Conservation (phyloP, 2,113 vertebrate genomes). For the Argyrosomus japonicus region DNA sequence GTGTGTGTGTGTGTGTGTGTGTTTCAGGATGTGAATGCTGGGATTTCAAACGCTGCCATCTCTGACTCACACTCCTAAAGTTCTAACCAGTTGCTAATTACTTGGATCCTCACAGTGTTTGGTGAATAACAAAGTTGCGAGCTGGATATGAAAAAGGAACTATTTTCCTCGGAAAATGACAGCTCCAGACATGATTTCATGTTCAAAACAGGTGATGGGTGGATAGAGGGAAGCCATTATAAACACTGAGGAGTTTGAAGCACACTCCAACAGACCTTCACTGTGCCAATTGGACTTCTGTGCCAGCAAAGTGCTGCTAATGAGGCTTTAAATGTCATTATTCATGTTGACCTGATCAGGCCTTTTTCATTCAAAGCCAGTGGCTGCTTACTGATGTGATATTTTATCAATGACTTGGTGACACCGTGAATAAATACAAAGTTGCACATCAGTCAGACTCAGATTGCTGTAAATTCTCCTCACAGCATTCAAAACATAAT, state of each 20-base stretch:
- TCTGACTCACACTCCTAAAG: slow-evolving; percentile 60
- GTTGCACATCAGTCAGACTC: neutral
- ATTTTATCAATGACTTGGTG: neutral
- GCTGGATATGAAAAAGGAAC: slow-evolving; percentile 42
- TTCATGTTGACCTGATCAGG: slow-evolving; percentile 18
- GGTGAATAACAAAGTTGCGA: slow-evolving; percentile 39
- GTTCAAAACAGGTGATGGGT: slow-evolving; percentile 53
- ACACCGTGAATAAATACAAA: neutral
- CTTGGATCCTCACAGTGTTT: slow-evolving; percentile 46
- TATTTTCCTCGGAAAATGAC: slow-evolving; percentile 34
- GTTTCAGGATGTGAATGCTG: slow-evolving; percentile 11
- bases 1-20: slow-evolving; percentile 26
- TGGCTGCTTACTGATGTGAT: neutral
- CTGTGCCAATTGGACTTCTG: slow-evolving; percentile 17
- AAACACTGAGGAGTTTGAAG: slow-evolving; percentile 30
- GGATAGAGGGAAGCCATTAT: slow-evolving; percentile 34
- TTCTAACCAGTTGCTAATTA: slow-evolving; percentile 50
- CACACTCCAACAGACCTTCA: neutral
- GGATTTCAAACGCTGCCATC: slow-evolving; percentile 31
- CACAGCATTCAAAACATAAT: slow-evolving; percentile 1
- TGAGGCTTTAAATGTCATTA: slow-evolving; percentile 20
- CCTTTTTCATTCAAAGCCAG: neutral
- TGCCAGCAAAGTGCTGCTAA: neutral
- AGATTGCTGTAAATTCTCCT: neutral
- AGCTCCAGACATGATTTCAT: slow-evolving; percentile 72